phyloP scores from a whole-genome alignment of 2,113 vertebrate species.

The Syrrhaptes paradoxus region DNA sequence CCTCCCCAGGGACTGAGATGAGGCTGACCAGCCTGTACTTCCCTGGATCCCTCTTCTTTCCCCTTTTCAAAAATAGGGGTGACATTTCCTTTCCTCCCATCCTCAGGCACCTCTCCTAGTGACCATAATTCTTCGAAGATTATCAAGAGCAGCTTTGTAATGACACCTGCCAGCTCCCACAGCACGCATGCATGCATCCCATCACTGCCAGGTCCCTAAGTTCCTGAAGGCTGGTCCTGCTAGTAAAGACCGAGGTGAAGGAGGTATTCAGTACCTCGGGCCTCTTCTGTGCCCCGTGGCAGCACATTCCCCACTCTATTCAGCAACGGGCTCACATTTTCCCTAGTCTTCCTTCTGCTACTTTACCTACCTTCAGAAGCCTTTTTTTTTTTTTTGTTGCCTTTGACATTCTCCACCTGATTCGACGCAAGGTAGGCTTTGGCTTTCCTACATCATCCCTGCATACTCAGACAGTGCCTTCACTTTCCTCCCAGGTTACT shows the following conservation, averaged over 20 bases:
- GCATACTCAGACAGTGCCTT: background rate
- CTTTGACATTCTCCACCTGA: background rate
- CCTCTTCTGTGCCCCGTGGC: background rate
- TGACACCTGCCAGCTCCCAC: too few species aligned
- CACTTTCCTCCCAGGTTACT: background rate
- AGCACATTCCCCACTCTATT: background rate
- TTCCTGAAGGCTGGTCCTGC: background rate
- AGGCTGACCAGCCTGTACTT: background rate
- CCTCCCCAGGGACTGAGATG: too few species aligned
- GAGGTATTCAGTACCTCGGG: background rate
- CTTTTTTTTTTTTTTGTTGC: background rate
- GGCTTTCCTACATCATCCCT: background rate
- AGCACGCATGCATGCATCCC: background rate
- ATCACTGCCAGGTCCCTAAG: background rate
- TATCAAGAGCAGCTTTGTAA: too few species aligned
- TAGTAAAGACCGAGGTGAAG: background rate
- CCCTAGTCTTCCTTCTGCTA: background rate
- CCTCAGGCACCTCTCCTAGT: background rate
- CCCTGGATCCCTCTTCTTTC: background rate
- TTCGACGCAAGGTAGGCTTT: background rate
- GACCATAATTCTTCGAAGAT: too few species aligned
- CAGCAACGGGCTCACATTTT: too few species aligned
- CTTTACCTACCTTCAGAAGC: background rate
- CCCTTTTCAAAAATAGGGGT: background rate
- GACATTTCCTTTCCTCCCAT: background rate